Evolutionary conservation across 2,888 invertebrate species (phyloP).

Genomic region (Oxytorus armatus): DNA sequence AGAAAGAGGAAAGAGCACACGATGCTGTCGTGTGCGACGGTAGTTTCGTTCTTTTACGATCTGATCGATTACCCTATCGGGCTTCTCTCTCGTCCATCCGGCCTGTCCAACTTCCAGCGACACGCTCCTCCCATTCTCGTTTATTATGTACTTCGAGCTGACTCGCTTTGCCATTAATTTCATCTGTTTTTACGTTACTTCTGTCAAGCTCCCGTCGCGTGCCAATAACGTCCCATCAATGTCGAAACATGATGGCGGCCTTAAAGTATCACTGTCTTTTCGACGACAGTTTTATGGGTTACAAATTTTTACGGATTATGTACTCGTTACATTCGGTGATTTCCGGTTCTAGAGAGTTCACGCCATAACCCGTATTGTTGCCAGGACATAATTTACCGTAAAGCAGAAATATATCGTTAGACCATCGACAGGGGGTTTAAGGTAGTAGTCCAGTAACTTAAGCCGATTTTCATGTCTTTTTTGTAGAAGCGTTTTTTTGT

Average conservation of each 20-base stretch:
- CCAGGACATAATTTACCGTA: background rate
- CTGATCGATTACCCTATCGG: conserved; percentile 70
- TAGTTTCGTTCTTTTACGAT: conserved; percentile 67
- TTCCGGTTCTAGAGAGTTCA: background rate
- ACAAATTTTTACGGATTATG: background rate
- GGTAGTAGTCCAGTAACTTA: too few relatives aligned
- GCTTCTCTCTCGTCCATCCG: conserved; percentile 46
- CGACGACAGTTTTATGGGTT: conserved; percentile 10
- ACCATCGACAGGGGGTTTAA: too few relatives aligned
- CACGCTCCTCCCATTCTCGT: conserved; percentile 51
- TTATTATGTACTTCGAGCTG: conserved; percentile 11
- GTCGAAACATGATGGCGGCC: conserved; percentile 36
- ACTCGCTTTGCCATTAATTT: conserved; percentile 19
- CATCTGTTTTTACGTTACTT: conserved; percentile 8
- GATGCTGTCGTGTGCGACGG: conserved; percentile 63
- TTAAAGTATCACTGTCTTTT: conserved; percentile 1
- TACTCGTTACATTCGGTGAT: background rate
- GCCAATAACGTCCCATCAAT: conserved; percentile 29
- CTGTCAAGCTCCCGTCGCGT: conserved; percentile 5
- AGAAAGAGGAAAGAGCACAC: conserved; percentile 21
- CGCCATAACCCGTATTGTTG: background rate
- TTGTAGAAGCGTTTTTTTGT: too few relatives aligned
- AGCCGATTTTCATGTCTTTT: too few relatives aligned
- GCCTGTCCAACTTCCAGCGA: conserved; percentile 58
- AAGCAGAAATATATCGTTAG: background rate